A percentile compares a stretch with the other conserved stretches of the same genome.
phyloP scores from a whole-genome alignment of 2,797 vertebrate species.

The Menidia menidia region DNA sequence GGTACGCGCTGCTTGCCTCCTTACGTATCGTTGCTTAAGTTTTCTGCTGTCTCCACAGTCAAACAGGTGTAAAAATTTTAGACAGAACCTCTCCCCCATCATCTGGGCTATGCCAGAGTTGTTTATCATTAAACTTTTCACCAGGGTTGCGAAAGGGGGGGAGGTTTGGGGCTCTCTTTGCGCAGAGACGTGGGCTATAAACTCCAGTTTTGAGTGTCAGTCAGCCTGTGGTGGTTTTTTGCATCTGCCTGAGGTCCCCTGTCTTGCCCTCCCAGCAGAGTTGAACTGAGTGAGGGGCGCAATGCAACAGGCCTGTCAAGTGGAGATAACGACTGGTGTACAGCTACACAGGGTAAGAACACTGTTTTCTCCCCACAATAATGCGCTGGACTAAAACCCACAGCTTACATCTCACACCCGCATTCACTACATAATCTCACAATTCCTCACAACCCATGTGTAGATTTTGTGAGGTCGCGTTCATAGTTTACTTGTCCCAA shows the following conservation, averaged over 20 bases:
- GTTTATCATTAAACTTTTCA: constrained; percentile 28
- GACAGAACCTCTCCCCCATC: not conserved
- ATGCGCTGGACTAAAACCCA: constrained; percentile 52
- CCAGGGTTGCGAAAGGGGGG: not conserved
- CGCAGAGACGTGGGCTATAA: not conserved
- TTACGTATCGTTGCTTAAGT: not conserved
- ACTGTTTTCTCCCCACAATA: constrained; percentile 29
- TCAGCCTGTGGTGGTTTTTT: not conserved
- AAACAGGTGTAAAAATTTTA: not conserved
- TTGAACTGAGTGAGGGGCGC: constrained; percentile 40
- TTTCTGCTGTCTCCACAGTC: too few relatives aligned
- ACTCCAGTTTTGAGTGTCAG: not conserved
- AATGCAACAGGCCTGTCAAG: constrained; percentile 69
- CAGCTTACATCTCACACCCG: constrained; percentile 51
- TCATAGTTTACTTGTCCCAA: not conserved
- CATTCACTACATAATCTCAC: constrained; percentile 63
- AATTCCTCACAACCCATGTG: constrained; percentile 44
- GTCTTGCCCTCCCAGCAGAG: constrained; percentile 19
- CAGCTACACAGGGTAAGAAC: constrained; percentile 56
- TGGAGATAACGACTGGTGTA: constrained; percentile 54
- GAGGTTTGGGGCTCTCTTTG: not conserved
- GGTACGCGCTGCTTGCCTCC: constrained; percentile 40
- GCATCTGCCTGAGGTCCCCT: constrained; percentile 8
- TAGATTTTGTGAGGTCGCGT: constrained; percentile 18
- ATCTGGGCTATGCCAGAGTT: constrained; percentile 1